Percentiles rank a stretch among this genome's conserved stretches.
Evolutionary conservation across 1,140 invertebrate species (phyloP).

Genomic region (Diplogasteroides magnus): DNA sequence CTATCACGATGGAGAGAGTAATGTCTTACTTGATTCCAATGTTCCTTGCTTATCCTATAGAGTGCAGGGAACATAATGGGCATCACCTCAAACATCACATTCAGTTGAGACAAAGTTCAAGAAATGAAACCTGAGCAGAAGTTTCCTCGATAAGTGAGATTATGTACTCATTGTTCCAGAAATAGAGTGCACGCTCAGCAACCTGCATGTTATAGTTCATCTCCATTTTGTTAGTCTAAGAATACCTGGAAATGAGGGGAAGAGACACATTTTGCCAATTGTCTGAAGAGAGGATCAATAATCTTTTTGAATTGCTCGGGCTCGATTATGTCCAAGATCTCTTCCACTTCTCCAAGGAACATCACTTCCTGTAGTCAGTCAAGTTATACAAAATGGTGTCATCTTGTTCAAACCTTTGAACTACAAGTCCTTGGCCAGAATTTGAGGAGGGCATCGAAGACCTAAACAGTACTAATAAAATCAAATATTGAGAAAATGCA

Average conservation of each 20-base stretch:
- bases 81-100: conserved; percentile 44
- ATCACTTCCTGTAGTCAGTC: conserved; percentile 49
- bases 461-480: too few relatives aligned
- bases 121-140: conserved; percentile 30
- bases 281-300: conserved; percentile 61
- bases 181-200: conserved; percentile 62
- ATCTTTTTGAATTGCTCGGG: conserved; percentile 62
- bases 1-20: not conserved
- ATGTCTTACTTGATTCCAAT: conserved; percentile 58
- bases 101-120: not conserved
- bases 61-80: conserved; percentile 61
- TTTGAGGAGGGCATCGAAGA: conserved; percentile 57
- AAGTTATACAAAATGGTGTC: not conserved
- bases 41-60: conserved; percentile 60
- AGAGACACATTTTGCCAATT: conserved; percentile 61
- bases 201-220: conserved; percentile 55
- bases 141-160: conserved; percentile 62
- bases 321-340: conserved; percentile 63
- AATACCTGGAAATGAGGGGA: conserved; percentile 62
- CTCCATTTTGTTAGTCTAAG: not conserved
- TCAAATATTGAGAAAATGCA: too few relatives aligned
- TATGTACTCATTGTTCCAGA: conserved; percentile 64
- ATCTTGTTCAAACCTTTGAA: conserved; percentile 58
- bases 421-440: conserved; percentile 63
- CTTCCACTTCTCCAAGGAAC: conserved; percentile 63